Base-by-base conservation (phyloP, 2,797 vertebrate species). In the Notamacropus eugenii region DNA sequence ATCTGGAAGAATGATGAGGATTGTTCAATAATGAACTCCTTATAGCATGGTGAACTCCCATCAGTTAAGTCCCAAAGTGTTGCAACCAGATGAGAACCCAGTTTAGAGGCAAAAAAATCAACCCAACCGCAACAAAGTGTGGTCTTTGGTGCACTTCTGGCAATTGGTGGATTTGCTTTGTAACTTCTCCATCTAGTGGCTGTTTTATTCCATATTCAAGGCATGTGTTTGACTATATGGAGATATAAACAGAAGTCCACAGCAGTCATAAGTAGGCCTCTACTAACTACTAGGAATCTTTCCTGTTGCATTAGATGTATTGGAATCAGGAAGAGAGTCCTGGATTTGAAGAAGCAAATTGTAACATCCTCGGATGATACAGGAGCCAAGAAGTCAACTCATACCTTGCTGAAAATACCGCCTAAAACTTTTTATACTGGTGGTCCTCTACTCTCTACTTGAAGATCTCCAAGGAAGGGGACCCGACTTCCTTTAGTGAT, bases 131-230 rank as follows among this genome's bases (percentile, higher is more conserved):
- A 40, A 74, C n/a, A 40, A 40, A 40, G 34, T 4, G 2, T 6
- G 19, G n/a, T 74, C 34, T 74, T 74, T 16, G 40, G 14, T 74
- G n/a, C n/a, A n/a, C 62, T 74, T 40, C 5, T 6, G 10, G 10
- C 90, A 74, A 34, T 3, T 91, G 14, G 56, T 11, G 56, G n/a
- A 91, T 95, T 59, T 40, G 31, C 95, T 96, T 97, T 95, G 90
- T 93, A 95, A 82, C 90, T 97, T 82, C 97, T 93, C 97, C 98
- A 97, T 93, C 98, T 98, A 98, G 97, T 97, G 97, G 98, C 95
- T 1, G 28, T 74, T 96, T n/a, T 11, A 27, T 27, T 92, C 56
- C 52, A 91, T 55, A 52, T 59, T 93, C 59, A 92, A 93, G 11
- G 93, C 90, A 62, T 93, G 29, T 34, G 13, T 6, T 54, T 82